Conservation (phyloP, 2,888 invertebrate species). For the Plebejus anna region DNA sequence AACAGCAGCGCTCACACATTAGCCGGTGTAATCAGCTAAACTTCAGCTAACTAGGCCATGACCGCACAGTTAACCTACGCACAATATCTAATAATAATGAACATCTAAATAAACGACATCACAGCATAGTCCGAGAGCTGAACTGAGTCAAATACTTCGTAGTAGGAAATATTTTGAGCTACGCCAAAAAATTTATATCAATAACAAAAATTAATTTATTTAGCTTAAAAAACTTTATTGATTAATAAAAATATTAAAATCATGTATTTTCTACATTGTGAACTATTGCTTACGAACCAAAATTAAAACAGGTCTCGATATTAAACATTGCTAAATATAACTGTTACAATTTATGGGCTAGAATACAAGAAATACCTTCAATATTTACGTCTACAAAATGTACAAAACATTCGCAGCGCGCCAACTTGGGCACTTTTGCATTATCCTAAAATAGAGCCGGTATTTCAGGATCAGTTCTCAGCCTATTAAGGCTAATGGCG, state of each 20-base stretch:
- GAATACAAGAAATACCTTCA: background rate
- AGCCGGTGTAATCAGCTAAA: constrained; percentile 19
- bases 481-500: constrained; percentile 30
- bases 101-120: constrained; percentile 31
- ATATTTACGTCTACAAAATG: constrained; percentile 1
- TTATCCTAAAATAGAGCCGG: background rate
- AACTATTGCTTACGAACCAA: too few relatives aligned
- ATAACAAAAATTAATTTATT: too few relatives aligned
- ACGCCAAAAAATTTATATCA: background rate
- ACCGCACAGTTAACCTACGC: constrained; percentile 29
- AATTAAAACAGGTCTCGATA: too few relatives aligned
- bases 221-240: too few relatives aligned
- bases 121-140: constrained; percentile 17
- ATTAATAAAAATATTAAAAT: too few relatives aligned
- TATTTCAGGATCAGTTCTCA: constrained; percentile 18
- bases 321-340: background rate
- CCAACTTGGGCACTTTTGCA: background rate
- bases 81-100: constrained; percentile 30
- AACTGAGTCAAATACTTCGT: background rate
- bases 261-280: too few relatives aligned
- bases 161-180: background rate
- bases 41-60: constrained; percentile 17
- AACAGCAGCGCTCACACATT: constrained; percentile 4
- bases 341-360: background rate
- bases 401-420: background rate